phyloP scores from a whole-genome alignment of 2,888 invertebrate species.

The Pyralis farinalis region DNA sequence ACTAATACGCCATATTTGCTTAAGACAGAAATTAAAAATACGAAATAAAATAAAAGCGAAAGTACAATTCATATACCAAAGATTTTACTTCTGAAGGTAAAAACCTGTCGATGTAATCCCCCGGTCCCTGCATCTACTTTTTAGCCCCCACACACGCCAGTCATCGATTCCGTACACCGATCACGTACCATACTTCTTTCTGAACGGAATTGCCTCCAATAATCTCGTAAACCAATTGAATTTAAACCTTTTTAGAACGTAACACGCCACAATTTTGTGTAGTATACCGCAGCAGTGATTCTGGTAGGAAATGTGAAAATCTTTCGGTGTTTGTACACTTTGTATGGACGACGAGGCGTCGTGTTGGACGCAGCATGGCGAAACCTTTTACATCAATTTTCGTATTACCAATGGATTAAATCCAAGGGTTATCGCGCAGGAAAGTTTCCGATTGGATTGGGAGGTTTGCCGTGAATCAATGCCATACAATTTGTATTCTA shows the following conservation, averaged over 20 bases:
- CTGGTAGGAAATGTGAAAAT: conserved; percentile 61
- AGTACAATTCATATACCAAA: conserved; percentile 10
- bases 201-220: conserved; percentile 75
- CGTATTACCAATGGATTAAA: conserved; percentile 79
- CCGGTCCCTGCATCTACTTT: conserved; percentile 37
- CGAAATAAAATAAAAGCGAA: background rate
- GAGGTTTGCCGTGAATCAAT: conserved; percentile 68
- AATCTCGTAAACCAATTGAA: conserved; percentile 59
- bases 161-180: conserved; percentile 41
- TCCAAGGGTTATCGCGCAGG: conserved; percentile 47
- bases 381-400: conserved; percentile 77
- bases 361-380: conserved; percentile 49
- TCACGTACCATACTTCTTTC: conserved; percentile 76
- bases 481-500: conserved; percentile 76
- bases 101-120: conserved; percentile 48
- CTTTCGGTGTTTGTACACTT: conserved; percentile 51
- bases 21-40: background rate
- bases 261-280: conserved; percentile 60
- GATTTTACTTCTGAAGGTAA: conserved; percentile 40
- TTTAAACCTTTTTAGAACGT: conserved; percentile 60
- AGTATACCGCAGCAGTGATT: conserved; percentile 51
- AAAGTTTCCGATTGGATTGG: conserved; percentile 72
- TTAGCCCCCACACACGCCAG: conserved; percentile 35
- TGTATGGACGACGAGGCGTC: conserved; percentile 56
- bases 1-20: background rate